phyloP scores from a whole-genome alignment of 1,140 invertebrate genomes.

The Trypoxylus dichotomus region DNA sequence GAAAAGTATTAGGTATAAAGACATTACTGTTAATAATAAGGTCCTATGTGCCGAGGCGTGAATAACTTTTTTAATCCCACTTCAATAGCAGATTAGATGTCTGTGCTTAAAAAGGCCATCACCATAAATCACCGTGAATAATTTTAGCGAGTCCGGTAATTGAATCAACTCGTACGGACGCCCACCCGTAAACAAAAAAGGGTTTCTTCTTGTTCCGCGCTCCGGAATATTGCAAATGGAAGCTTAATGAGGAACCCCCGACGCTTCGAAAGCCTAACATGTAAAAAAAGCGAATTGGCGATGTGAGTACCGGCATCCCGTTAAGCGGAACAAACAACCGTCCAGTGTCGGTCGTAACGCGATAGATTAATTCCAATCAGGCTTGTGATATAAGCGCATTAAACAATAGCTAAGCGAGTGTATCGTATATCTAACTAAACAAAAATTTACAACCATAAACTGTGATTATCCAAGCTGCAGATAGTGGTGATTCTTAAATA shows the following conservation, averaged over 20 bases:
- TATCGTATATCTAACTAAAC: not conserved
- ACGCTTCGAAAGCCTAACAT: not conserved
- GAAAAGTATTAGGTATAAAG: too few species aligned
- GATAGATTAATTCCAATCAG: not conserved
- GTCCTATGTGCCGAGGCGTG: too few species aligned
- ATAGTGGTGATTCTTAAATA: too few species aligned
- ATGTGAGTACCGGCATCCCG: not conserved
- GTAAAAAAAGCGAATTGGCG: not conserved
- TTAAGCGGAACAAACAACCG: not conserved
- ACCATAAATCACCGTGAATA: not conserved
- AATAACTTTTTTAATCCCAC: not conserved
- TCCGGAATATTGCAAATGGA: not conserved
- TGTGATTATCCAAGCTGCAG: too few species aligned
- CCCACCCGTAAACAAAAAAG: not conserved
- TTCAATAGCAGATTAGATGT: not conserved
- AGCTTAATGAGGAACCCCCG: not conserved
- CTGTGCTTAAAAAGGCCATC: not conserved
- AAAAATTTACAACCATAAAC: not conserved
- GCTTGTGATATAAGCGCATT: not conserved
- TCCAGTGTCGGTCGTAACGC: not conserved
- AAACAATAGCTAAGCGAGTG: not conserved
- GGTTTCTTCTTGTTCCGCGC: not conserved
- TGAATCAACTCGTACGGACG: conserved; percentile 1
- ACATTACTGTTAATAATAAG: too few species aligned
- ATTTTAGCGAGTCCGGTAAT: not conserved